phyloP scores from a whole-genome alignment of 2,888 invertebrate genomes.

The Monopis laevigella region DNA sequence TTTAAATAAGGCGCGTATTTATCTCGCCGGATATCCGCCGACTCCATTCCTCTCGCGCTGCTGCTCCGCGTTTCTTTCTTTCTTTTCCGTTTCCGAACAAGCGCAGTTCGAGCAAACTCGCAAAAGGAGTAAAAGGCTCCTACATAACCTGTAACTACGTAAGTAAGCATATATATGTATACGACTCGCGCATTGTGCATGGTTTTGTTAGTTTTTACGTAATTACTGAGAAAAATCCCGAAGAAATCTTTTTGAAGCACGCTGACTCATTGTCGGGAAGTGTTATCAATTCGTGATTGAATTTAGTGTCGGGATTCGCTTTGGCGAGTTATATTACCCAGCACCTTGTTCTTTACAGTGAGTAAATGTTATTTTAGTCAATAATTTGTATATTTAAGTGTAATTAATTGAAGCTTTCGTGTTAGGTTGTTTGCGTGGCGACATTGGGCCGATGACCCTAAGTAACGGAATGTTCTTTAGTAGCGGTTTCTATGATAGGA shows the following conservation, averaged over 20 bases:
- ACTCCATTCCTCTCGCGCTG: constrained; percentile 57
- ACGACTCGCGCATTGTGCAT: constrained; percentile 14
- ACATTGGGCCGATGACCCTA: constrained; percentile 6
- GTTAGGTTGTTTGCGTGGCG: constrained; percentile 3
- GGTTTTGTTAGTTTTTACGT: not conserved
- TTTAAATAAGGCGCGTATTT: constrained; percentile 1
- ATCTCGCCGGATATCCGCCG: constrained; percentile 57
- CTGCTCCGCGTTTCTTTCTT: constrained; percentile 62
- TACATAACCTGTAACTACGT: constrained; percentile 68
- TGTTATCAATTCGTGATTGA: constrained; percentile 18
- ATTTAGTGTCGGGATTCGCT: no score
- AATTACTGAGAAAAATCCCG: not conserved
- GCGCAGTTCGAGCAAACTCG: constrained; percentile 65
- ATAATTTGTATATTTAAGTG: no score
- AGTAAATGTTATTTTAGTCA: constrained; percentile 3
- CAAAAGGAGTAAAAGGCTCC: constrained; percentile 69
- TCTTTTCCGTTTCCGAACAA: constrained; percentile 66
- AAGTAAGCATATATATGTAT: constrained; percentile 32
- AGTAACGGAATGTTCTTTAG: constrained; percentile 26
- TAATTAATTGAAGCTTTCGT: no score
- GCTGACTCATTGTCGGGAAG: constrained; percentile 31
- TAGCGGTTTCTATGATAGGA: constrained; percentile 14
- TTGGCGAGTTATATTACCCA: no score
- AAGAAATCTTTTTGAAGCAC: constrained; percentile 19
- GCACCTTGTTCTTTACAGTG: constrained; percentile 4